These are phyloP conservation scores for Drosophila mercatorum DNA, from an alignment of 2,888 invertebrate genomes.

Conservation along the genomic window DNA sequence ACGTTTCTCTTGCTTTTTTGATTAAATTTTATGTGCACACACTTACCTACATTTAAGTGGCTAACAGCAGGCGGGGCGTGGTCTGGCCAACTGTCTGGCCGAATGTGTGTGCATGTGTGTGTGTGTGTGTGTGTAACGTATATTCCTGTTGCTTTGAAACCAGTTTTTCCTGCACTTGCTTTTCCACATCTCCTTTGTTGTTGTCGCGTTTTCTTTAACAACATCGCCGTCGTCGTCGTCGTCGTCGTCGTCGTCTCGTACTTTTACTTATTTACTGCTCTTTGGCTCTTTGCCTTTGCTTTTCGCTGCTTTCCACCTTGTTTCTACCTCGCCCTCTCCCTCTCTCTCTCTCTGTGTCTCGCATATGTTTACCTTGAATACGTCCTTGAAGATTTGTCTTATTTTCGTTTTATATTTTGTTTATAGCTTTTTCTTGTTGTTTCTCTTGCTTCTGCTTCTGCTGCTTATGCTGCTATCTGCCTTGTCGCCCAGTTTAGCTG, in stretches of 20 bases:
- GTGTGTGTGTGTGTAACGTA: constrained; percentile 17
- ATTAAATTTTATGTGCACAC: constrained; percentile 67
- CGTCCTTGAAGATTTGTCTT: constrained; percentile 80
- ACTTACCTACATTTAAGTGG: constrained; percentile 42
- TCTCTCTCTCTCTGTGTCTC: constrained; percentile 40
- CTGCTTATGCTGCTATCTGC: background rate
- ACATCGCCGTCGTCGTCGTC: constrained; percentile 33
- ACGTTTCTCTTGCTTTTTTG: constrained; percentile 67
- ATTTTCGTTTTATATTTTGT: constrained; percentile 62
- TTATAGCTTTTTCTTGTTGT: constrained; percentile 54
- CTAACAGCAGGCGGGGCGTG: constrained; percentile 11
- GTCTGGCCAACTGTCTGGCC: constrained; percentile 3
- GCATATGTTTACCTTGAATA: constrained; percentile 80
- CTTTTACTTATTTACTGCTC: constrained; percentile 73
- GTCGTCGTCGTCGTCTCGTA: constrained; percentile 52
- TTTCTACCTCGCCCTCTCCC: constrained; percentile 1
- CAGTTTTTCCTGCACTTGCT: constrained; percentile 76
- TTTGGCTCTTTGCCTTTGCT: constrained; percentile 17
- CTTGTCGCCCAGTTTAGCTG: constrained; percentile 40
- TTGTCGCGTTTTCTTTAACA: constrained; percentile 28
- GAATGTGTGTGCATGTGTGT: background rate
- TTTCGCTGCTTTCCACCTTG: constrained; percentile 39
- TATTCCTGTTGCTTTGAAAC: constrained; percentile 57
- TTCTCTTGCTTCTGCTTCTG: constrained; percentile 11
- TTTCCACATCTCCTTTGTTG: constrained; percentile 74